Conservation (phyloP, 2,888 invertebrate genomes). For the Epistrophe eligans region DNA sequence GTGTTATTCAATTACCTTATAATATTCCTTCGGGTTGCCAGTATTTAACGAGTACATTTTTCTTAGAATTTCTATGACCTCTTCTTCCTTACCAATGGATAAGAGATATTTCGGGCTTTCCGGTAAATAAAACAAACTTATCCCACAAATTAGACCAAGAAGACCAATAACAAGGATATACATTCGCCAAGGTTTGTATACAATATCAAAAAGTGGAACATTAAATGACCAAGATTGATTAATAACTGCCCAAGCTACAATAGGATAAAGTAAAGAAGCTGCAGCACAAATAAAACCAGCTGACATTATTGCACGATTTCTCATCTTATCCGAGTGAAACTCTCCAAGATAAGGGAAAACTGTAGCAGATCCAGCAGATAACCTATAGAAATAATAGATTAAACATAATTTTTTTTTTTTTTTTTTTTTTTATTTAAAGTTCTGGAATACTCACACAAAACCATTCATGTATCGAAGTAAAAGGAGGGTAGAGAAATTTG, state of each 20-base stretch:
- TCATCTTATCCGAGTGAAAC: slow-evolving; percentile 84
- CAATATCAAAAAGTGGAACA: slow-evolving; percentile 78
- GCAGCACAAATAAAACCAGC: slow-evolving; percentile 80
- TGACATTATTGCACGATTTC: slow-evolving; percentile 83
- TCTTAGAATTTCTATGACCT: slow-evolving; percentile 79
- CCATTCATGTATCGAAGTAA: slow-evolving; percentile 85
- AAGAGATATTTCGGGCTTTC: slow-evolving; percentile 82
- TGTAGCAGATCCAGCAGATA: slow-evolving; percentile 84
- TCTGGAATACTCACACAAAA: slow-evolving; percentile 83
- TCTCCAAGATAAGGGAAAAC: slow-evolving; percentile 85
- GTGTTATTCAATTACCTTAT: slow-evolving; percentile 53
- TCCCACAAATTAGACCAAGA: slow-evolving; percentile 79
- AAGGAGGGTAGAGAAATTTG: slow-evolving; percentile 84
- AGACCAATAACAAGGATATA: slow-evolving; percentile 80
- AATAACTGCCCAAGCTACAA: slow-evolving; percentile 80
- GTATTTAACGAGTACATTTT: slow-evolving; percentile 78
- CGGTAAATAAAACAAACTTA: slow-evolving; percentile 79
- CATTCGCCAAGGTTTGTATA: slow-evolving; percentile 81
- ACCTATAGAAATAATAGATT: slow-evolving; percentile 75
- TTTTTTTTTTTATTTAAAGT: background rate
- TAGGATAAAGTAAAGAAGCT: slow-evolving; percentile 79
- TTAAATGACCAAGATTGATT: slow-evolving; percentile 80
- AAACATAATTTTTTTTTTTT: background rate
- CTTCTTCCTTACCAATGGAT: slow-evolving; percentile 77
- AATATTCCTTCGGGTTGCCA: slow-evolving; percentile 59